A percentile compares a stretch with the other conserved stretches of the same genome.
phyloP scores from a whole-genome alignment of 2,113 vertebrate species.

The Pavo muticus region DNA sequence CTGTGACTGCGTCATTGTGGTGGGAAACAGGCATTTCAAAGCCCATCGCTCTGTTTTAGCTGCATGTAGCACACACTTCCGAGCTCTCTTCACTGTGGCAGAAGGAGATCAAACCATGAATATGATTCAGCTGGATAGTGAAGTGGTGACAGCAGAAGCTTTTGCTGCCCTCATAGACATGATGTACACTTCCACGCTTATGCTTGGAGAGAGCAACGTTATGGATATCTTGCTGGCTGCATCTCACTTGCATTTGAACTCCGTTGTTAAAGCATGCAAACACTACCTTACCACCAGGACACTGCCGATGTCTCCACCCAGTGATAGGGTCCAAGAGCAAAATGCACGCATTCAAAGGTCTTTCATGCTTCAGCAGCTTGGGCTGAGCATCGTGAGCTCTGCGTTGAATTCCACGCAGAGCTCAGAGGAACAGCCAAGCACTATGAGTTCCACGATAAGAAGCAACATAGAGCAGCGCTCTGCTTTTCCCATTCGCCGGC shows the following conservation, averaged over 20 bases:
- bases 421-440: conserved; percentile 71
- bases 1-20: conserved; percentile 95
- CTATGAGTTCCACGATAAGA: conserved; percentile 74
- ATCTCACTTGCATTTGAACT: conserved; percentile 95
- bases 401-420: conserved; percentile 81
- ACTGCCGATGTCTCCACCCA: conserved; percentile 89
- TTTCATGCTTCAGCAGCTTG: conserved; percentile 96
- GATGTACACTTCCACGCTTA: conserved; percentile 98
- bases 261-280: conserved; percentile 97
- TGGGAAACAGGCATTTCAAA: conserved; percentile 95
- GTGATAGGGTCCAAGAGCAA: conserved; percentile 84
- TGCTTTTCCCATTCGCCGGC: conserved; percentile 87
- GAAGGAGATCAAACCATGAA: conserved; percentile 94
- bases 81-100: conserved; percentile 93
- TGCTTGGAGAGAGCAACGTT: conserved; percentile 97
- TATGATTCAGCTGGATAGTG: conserved; percentile 96
- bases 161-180: conserved; percentile 97
- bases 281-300: conserved; percentile 96
- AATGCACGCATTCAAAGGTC: conserved; percentile 91
- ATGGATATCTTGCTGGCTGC: conserved; percentile 97
- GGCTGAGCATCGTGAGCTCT: conserved; percentile 93
- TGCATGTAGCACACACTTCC: conserved; percentile 96
- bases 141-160: conserved; percentile 96
- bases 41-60: conserved; percentile 95
- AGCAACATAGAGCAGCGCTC: conserved; percentile 84